Evolutionary conservation across 2,113 vertebrate genomes (phyloP).

Genomic region (Serranochromis macrocephalus): DNA sequence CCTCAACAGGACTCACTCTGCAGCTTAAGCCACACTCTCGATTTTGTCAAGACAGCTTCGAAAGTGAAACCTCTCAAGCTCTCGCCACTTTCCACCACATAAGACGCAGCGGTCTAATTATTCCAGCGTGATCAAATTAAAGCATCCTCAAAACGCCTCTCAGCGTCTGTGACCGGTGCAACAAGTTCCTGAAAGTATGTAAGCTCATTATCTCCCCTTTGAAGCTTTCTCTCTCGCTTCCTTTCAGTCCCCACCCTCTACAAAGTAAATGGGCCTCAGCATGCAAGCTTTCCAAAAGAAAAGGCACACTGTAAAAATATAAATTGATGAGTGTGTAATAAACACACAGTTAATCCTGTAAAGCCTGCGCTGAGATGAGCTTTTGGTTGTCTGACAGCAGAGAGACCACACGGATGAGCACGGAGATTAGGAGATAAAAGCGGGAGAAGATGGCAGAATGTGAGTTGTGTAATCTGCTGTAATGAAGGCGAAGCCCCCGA

Average conservation of each 20-base stretch:
- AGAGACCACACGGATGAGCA: not conserved
- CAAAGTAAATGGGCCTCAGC: constrained; percentile 35
- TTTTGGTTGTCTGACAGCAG: not conserved
- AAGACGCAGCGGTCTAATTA: not conserved
- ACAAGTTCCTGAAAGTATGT: constrained; percentile 49
- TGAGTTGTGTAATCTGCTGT: not conserved
- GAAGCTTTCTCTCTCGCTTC: constrained; percentile 10
- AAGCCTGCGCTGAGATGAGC: not conserved
- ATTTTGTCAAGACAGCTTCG: not conserved
- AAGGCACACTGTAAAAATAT: not conserved
- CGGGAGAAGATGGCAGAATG: not conserved
- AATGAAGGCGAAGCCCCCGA: not conserved
- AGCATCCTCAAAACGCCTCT: not conserved
- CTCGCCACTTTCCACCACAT: not conserved
- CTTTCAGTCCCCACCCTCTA: constrained; percentile 17
- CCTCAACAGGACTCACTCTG: not conserved
- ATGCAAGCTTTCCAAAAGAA: not conserved
- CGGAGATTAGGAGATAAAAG: constrained; percentile 11
- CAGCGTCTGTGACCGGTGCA: constrained; percentile 28
- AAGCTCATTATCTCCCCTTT: constrained; percentile 36
- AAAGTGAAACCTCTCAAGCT: not conserved
- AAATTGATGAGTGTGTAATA: not conserved
- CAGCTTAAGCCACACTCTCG: not conserved
- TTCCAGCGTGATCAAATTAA: not conserved
- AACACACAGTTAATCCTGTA: not conserved